These are phyloP conservation scores for Eidolon helvum DNA, from an alignment of 2,113 vertebrate species.

Conservation along the genomic window DNA sequence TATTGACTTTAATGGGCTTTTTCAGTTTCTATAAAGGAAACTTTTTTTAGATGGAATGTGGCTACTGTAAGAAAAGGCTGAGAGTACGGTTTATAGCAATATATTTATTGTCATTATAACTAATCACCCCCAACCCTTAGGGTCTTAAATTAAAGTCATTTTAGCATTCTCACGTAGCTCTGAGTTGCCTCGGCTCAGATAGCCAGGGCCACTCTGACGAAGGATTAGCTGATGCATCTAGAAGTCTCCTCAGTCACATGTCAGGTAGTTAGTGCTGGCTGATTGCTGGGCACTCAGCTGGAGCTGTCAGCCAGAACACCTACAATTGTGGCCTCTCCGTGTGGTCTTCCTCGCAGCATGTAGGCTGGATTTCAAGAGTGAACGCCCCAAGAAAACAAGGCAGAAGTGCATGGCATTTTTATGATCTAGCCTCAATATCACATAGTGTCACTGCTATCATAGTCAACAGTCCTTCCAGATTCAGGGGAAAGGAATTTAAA, in stretches of 20 bases:
- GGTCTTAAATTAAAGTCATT: background rate
- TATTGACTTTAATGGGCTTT: background rate
- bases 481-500: background rate
- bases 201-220: background rate
- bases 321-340: accelerated
- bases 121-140: background rate
- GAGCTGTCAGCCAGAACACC: background rate
- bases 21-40: background rate
- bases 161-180: background rate
- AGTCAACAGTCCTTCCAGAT: background rate
- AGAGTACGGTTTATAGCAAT: background rate
- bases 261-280: background rate
- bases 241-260: background rate
- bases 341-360: background rate
- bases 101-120: background rate
- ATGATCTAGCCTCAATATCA: background rate
- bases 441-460: background rate
- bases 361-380: background rate
- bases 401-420: background rate
- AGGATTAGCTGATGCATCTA: background rate
- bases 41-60: background rate
- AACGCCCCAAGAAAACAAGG: background rate
- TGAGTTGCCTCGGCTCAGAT: background rate
- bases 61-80: background rate
- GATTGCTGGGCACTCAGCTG: too few species aligned